Evolutionary conservation across 2,797 vertebrate genomes (phyloP).

Genomic region (Microctenopoma lineatum): DNA sequence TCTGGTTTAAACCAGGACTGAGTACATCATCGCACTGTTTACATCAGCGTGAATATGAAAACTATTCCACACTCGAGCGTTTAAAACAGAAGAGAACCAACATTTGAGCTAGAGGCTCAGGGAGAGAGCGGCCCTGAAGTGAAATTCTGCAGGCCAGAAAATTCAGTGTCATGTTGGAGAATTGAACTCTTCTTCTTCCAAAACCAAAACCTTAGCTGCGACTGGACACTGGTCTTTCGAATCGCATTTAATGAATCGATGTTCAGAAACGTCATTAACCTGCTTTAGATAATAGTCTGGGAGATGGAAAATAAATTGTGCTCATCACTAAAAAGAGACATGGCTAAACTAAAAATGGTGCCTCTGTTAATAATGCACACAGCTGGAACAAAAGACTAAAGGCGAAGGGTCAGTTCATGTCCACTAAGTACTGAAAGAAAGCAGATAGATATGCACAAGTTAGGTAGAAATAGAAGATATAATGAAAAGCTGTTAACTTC

Average conservation of each 20-base stretch:
- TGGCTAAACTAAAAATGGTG: slow-evolving; percentile 9
- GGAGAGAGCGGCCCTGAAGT: too few relatives aligned
- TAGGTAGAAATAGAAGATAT: slow-evolving; percentile 52
- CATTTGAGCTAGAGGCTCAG: too few relatives aligned
- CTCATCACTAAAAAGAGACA: neutral
- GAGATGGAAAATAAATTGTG: neutral
- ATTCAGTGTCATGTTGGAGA: too few relatives aligned
- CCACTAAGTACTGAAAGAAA: slow-evolving; percentile 33
- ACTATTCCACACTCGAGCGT: neutral
- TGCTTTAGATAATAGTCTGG: neutral
- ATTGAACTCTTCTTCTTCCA: too few relatives aligned
- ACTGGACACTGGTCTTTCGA: too few relatives aligned
- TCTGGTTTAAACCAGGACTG: neutral
- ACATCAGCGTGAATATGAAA: neutral
- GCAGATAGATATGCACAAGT: slow-evolving; percentile 51
- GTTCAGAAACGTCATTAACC: neutral
- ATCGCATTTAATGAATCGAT: neutral
- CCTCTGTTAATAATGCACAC: slow-evolving; percentile 28
- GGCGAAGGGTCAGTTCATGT: slow-evolving; percentile 22
- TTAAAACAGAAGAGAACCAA: neutral
- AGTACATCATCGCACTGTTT: neutral
- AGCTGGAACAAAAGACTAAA: slow-evolving; percentile 1
- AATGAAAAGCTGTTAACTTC: slow-evolving; percentile 50
- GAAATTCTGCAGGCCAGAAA: too few relatives aligned
- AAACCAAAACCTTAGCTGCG: too few relatives aligned